These are phyloP conservation scores for Pogonomyrmex barbatus DNA, from an alignment of 1,140 invertebrate species.

Conservation along the genomic window DNA sequence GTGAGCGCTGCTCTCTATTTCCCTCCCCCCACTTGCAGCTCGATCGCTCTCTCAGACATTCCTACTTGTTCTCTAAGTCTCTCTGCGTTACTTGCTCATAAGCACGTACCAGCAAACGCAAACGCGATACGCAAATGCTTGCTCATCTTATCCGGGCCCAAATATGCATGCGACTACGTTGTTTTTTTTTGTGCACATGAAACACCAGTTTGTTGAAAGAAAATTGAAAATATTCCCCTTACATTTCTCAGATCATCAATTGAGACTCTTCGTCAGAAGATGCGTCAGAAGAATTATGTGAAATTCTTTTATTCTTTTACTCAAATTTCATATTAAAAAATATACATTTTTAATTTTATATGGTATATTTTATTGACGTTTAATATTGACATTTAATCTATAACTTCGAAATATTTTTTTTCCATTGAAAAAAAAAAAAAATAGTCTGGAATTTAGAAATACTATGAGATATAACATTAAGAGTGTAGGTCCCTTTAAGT, in stretches of 20 bases:
- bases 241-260: not conserved
- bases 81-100: constrained; percentile 30
- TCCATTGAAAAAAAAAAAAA: too few species aligned
- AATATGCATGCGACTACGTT: constrained; percentile 40
- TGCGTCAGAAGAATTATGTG: not conserved
- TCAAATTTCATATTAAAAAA: too few species aligned
- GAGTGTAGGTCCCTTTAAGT: too few species aligned
- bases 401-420: too few species aligned
- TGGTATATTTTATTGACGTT: too few species aligned
- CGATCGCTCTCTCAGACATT: constrained; percentile 60
- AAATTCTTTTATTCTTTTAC: not conserved
- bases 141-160: constrained; percentile 43
- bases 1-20: constrained; percentile 33
- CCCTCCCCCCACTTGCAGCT: not conserved
- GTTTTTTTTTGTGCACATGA: constrained; percentile 24
- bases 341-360: too few species aligned
- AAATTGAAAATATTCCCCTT: not conserved
- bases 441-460: too few species aligned
- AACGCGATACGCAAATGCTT: constrained; percentile 65
- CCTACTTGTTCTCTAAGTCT: constrained; percentile 64
- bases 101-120: constrained; percentile 54
- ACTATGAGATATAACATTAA: too few species aligned
- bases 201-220: constrained; percentile 19
- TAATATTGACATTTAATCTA: too few species aligned
- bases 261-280: too few species aligned